Percentiles rank a stretch among this genome's conserved stretches.
Conservation (phyloP, 2,888 invertebrate species). For the Pammene aurita region DNA sequence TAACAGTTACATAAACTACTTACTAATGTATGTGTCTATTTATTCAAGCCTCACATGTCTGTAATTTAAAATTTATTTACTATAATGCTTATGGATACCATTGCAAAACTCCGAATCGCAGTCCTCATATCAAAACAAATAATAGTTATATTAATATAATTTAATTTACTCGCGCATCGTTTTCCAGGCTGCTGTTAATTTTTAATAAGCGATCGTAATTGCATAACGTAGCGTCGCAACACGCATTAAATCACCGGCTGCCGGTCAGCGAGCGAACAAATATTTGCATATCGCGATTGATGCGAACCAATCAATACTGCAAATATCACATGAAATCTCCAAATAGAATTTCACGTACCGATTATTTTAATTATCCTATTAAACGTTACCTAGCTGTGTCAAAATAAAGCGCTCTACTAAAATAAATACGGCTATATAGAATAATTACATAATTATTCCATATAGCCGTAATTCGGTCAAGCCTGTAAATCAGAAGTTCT, state of each 20-base stretch:
- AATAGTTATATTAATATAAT: slow-evolving; percentile 25
- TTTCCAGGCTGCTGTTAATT: slow-evolving; percentile 62
- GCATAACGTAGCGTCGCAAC: slow-evolving; percentile 74
- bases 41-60: no score
- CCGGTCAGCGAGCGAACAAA: slow-evolving; percentile 74
- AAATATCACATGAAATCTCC: slow-evolving; percentile 76
- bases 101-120: not conserved
- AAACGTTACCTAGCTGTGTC: not conserved
- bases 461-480: no score
- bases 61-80: no score
- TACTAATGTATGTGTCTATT: no score
- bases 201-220: slow-evolving; percentile 80
- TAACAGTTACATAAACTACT: no score
- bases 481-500: not conserved
- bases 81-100: not conserved
- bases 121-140: slow-evolving; percentile 20
- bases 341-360: slow-evolving; percentile 63
- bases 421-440: not conserved
- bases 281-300: slow-evolving; percentile 83
- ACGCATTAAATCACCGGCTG: slow-evolving; percentile 69
- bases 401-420: slow-evolving; percentile 3
- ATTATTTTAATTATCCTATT: slow-evolving; percentile 44
- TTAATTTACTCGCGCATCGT: slow-evolving; percentile 43
- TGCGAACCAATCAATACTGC: slow-evolving; percentile 81
- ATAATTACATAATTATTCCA: not conserved